A percentile compares a stretch with the other conserved stretches of the same genome.
Evolutionary conservation across 2,888 invertebrate species (phyloP).

Genomic region (Cosmia trapezina): DNA sequence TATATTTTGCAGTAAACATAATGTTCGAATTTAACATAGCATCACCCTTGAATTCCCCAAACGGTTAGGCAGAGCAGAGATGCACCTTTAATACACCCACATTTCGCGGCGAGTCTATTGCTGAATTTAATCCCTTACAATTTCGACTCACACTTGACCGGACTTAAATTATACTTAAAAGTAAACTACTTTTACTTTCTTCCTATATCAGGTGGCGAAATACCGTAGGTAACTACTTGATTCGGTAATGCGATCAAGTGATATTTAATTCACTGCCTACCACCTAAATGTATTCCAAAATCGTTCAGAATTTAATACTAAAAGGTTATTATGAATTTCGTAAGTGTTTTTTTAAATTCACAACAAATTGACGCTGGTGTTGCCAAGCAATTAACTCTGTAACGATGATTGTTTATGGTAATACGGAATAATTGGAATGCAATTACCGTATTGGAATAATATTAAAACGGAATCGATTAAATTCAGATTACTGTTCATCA

Average conservation of each 20-base stretch:
- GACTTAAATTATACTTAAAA: conserved; percentile 36
- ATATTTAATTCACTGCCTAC: conserved; percentile 46
- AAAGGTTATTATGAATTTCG: conserved; percentile 57
- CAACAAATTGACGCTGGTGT: conserved; percentile 42
- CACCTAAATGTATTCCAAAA: conserved; percentile 45
- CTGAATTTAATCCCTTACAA: not conserved
- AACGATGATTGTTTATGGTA: conserved; percentile 31
- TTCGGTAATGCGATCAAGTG: conserved; percentile 49
- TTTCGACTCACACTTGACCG: conserved; percentile 40
- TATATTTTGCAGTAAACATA: not conserved
- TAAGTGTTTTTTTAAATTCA: conserved; percentile 38
- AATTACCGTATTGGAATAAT: conserved; percentile 3
- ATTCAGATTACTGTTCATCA: conserved; percentile 1
- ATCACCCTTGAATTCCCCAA: not conserved
- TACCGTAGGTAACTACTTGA: conserved; percentile 12
- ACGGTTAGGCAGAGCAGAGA: not conserved
- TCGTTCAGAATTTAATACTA: conserved; percentile 17
- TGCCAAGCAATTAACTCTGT: conserved; percentile 31
- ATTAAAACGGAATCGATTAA: conserved; percentile 19
- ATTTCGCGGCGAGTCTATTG: too few relatives aligned
- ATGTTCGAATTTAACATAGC: not conserved
- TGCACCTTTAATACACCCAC: not conserved
- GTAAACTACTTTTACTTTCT: conserved; percentile 59
- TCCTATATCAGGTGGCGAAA: conserved; percentile 45
- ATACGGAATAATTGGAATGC: conserved; percentile 28